Percentiles rank a stretch among this genome's conserved stretches.
Evolutionary conservation across 1,140 invertebrate species (phyloP).

Genomic region (Mylabris phalerata): DNA sequence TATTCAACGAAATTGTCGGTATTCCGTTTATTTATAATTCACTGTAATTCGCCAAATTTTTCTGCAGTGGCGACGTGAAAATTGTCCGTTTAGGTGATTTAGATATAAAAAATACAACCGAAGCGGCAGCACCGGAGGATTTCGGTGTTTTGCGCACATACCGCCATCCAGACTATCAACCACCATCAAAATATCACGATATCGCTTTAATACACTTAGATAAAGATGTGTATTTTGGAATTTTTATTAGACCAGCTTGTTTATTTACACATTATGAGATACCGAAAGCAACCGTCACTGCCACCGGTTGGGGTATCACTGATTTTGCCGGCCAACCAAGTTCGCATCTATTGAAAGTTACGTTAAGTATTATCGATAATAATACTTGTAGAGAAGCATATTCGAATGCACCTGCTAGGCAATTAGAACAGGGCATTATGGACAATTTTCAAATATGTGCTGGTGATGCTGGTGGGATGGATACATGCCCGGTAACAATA

Average conservation of each 20-base stretch:
- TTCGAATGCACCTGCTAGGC: background rate
- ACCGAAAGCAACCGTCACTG: too few relatives aligned
- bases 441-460: constrained; percentile 25
- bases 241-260: too few relatives aligned
- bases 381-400: constrained; percentile 24
- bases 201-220: too few relatives aligned
- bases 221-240: too few relatives aligned
- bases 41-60: too few relatives aligned
- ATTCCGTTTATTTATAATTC: too few relatives aligned
- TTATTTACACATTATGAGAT: too few relatives aligned
- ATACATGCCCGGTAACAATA: constrained; percentile 21
- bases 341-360: constrained; percentile 47
- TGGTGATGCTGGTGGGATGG: constrained; percentile 18
- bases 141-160: constrained; percentile 26
- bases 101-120: constrained; percentile 8
- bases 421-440: constrained; percentile 16
- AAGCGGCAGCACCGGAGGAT: constrained; percentile 14
- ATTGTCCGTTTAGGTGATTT: constrained; percentile 19
- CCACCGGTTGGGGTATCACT: too few relatives aligned
- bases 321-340: constrained; percentile 31
- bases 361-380: constrained; percentile 34
- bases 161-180: constrained; percentile 41
- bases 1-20: constrained; percentile 14
- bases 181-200: background rate
- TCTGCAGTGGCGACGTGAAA: constrained; percentile 10